Conservation (phyloP, 2,797 vertebrate genomes). For the Gallinago solitaria region DNA sequence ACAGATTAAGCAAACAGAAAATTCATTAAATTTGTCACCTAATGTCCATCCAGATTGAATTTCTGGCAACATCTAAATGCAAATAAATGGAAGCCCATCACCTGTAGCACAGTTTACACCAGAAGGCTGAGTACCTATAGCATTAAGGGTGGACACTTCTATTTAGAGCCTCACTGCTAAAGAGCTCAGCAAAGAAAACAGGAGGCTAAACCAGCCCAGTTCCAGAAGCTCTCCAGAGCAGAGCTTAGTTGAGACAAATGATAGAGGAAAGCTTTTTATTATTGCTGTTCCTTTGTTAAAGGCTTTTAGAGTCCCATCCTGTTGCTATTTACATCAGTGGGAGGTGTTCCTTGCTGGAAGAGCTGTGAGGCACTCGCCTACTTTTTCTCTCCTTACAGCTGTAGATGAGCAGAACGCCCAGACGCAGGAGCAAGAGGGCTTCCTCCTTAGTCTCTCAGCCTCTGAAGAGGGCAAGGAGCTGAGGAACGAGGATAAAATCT, state of each 20-base stretch:
- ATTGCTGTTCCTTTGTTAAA: neutral
- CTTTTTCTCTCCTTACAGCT: slow-evolving; percentile 75
- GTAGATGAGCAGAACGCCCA: slow-evolving; percentile 98
- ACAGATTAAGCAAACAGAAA: slow-evolving; percentile 6
- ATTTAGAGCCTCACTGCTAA: neutral
- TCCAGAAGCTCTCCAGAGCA: neutral
- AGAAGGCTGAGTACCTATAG: neutral
- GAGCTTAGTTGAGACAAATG: neutral
- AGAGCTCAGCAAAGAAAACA: neutral
- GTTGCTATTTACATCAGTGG: neutral
- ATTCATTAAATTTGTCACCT: neutral
- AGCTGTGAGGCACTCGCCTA: neutral
- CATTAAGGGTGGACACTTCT: neutral
- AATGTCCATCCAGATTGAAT: neutral
- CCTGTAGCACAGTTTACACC: neutral
- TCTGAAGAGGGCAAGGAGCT: slow-evolving; percentile 79
- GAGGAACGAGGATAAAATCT: slow-evolving; percentile 75
- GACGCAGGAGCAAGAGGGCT: slow-evolving; percentile 85
- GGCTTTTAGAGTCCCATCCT: neutral
- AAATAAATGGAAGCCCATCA: neutral
- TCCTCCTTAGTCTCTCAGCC: slow-evolving; percentile 76
- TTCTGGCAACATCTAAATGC: neutral
- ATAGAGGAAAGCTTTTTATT: neutral
- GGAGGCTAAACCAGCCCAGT: neutral
- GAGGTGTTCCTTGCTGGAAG: neutral